These are phyloP conservation scores for Oenanthe melanoleuca DNA, from an alignment of 2,113 vertebrate species.

Conservation along the genomic window DNA sequence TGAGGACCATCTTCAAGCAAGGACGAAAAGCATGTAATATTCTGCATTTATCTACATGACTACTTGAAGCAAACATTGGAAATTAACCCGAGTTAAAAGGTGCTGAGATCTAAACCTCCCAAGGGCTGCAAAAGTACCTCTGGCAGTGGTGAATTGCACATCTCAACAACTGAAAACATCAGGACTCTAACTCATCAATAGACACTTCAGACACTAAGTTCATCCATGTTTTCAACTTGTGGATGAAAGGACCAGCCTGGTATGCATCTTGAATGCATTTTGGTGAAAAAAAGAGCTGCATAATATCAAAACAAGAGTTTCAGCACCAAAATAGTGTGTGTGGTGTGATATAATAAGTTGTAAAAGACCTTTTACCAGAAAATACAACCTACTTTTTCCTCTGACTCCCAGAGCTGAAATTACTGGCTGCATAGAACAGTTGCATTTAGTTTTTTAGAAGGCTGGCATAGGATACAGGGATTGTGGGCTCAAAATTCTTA, in stretches of 20 bases:
- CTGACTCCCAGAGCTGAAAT: not conserved
- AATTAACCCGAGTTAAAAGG: not conserved
- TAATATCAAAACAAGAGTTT: not conserved
- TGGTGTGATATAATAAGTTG: not conserved
- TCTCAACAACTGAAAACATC: not conserved
- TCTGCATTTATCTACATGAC: not conserved
- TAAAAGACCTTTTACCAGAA: not conserved
- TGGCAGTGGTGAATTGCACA: not conserved
- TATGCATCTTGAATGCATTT: not conserved
- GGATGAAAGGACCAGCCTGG: not conserved
- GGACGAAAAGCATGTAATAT: not conserved
- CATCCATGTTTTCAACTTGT: not conserved
- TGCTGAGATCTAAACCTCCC: not conserved
- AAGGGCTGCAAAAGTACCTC: not conserved
- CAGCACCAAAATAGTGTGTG: rapidly evolving
- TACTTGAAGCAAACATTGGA: not conserved
- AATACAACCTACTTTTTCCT: not conserved
- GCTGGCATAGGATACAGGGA: not conserved
- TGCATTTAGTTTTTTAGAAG: not conserved
- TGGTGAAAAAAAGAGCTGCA: not conserved
- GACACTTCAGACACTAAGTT: not conserved
- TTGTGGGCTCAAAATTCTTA: not conserved
- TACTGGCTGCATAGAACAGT: not conserved
- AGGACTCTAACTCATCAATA: not conserved
- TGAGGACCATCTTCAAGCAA: not conserved